Base-by-base conservation (phyloP, 2,113 vertebrate species). In the Phalacrocorax carbo region DNA sequence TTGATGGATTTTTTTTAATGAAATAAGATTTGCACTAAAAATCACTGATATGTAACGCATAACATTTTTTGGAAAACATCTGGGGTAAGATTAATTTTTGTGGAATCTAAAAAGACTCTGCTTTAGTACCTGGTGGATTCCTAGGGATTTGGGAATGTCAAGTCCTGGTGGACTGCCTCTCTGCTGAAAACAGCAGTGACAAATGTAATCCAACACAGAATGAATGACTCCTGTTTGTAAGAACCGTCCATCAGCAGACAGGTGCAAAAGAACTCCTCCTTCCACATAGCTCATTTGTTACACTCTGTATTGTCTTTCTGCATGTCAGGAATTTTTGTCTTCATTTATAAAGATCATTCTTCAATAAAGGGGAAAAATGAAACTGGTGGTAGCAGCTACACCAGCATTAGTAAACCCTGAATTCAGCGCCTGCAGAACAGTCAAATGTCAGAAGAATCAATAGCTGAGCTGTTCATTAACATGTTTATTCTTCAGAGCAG, bases 401-500 rank as follows among this genome's bases (percentile, higher is more conserved):
- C 9, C 55, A 84, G 64, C 55, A 8, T 83, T 86, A 82, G 38
- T 73, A 84, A 88, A 81, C 32, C n/a, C 38, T 83, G 60, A 60
- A 60, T 94, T 81, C 83, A 90, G 76, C 55, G 55, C 58, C 22
- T 88, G 13, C 93, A 80, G 84, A 91, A 92, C 90, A 89, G 95
- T 85, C 79, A 92, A 29, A 64, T 81, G 87, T 89, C 86, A 85
- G 48, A 68, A 90, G 51, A 78, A 92, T 95, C 18, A 1, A 36
- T 78, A 79, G 58, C 38, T 61, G 69, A 86, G 64, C 79, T 87
- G 46, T 92, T 88, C 72, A 76, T 94, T 84, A 86, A 25, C 40
- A 4, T 79, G 44, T 68, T 91, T 86, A n/a, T 91, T 88, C 82
- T 90, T 82, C 79, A 88, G 71, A 66, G 85, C 55, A 73, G 30